These are phyloP conservation scores for Physocephala rufipes DNA, from an alignment of 2,888 invertebrate species.

Conservation along the genomic window DNA sequence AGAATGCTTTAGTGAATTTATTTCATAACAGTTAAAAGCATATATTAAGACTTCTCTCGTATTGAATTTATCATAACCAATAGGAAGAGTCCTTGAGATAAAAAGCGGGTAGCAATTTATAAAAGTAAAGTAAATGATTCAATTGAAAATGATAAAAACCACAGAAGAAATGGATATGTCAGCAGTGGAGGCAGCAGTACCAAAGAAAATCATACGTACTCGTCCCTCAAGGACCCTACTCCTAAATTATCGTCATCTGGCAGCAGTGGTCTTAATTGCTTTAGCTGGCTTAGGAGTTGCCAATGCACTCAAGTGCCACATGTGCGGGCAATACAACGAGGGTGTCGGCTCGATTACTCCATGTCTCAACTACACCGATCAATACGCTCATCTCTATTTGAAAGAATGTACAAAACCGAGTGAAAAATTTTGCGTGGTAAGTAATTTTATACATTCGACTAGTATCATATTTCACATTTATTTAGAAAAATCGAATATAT, in stretches of 20 bases:
- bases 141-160: constrained; percentile 27
- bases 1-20: too few species aligned
- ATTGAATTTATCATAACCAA: too few species aligned
- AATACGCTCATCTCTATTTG: constrained; percentile 72
- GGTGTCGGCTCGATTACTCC: constrained; percentile 87
- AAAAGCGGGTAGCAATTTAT: too few species aligned
- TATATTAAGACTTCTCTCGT: too few species aligned
- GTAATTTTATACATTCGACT: constrained; percentile 61
- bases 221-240: constrained; percentile 30
- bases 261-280: constrained; percentile 53
- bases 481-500: background rate
- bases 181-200: constrained; percentile 3
- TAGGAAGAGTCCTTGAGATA: too few species aligned
- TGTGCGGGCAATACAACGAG: constrained; percentile 86
- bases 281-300: constrained; percentile 56
- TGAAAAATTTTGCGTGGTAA: constrained; percentile 79
- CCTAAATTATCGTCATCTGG: constrained; percentile 49
- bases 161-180: constrained; percentile 19
- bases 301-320: constrained; percentile 72
- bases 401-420: constrained; percentile 74
- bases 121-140: background rate
- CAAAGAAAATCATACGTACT: constrained; percentile 2
- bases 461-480: background rate
- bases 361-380: constrained; percentile 77
- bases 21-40: too few species aligned